These are phyloP conservation scores for Athene cunicularia DNA, from an alignment of 2,113 vertebrate genomes.

Conservation along the genomic window DNA sequence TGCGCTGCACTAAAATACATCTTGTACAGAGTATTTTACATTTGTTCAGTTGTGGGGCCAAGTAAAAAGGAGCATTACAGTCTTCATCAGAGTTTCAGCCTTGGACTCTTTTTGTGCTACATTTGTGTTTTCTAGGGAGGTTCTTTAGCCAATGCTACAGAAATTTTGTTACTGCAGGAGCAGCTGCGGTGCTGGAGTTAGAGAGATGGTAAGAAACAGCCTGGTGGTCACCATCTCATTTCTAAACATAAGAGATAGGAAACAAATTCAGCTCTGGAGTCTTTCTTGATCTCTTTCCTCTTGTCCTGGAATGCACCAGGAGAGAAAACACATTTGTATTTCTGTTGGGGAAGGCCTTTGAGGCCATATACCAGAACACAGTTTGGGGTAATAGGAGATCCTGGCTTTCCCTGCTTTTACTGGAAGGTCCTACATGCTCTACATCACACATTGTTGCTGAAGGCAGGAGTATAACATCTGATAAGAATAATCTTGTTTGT, in stretches of 20 bases:
- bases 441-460: neutral
- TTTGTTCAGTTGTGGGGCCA: neutral
- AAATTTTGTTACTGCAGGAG: neutral
- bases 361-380: neutral
- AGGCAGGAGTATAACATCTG: neutral
- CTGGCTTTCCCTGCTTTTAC: neutral
- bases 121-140: neutral
- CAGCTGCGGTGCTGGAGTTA: neutral
- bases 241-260: neutral
- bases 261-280: neutral
- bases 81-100: neutral
- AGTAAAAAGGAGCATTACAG: neutral
- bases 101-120: neutral
- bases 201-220: neutral
- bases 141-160: neutral
- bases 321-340: neutral
- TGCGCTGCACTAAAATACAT: neutral
- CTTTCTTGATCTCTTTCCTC: neutral
- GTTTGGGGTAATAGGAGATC: neutral
- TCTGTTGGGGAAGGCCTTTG: too few relatives aligned
- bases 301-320: neutral
- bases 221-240: neutral
- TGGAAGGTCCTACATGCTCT: neutral
- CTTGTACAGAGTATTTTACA: neutral
- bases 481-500: neutral